phyloP scores from a whole-genome alignment of 92 coral and sea anemone species.

The Phenganax subtilis region DNA sequence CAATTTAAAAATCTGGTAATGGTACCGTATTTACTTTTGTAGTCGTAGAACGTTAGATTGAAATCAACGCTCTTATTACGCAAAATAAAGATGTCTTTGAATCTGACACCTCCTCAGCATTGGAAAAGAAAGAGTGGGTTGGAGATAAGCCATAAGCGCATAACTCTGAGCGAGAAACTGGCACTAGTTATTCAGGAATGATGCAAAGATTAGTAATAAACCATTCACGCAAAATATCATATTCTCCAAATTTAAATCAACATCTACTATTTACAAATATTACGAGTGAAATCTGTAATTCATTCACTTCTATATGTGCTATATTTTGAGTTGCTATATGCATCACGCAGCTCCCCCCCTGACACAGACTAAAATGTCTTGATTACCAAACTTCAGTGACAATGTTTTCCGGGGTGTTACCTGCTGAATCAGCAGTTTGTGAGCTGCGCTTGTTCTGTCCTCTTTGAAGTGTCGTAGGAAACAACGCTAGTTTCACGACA shows the following conservation, averaged over 20 bases:
- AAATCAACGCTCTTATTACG: not conserved
- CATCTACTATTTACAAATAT: not conserved
- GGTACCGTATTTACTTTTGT: not conserved
- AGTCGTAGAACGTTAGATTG: not conserved
- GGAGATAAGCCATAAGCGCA: no score
- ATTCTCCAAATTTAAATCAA: no score
- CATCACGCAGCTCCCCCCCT: not conserved
- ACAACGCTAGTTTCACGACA: conserved; percentile 32
- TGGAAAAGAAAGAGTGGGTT: no score
- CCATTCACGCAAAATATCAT: no score
- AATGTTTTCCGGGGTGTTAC: not conserved
- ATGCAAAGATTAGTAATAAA: no score
- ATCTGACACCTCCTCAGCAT: no score
- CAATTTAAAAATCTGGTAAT: not conserved
- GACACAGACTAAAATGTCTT: not conserved
- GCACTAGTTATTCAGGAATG: no score
- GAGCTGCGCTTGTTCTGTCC: not conserved
- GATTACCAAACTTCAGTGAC: conserved; percentile 35
- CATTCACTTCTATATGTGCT: not conserved
- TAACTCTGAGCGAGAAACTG: no score
- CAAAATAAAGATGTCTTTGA: no score
- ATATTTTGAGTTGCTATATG: not conserved
- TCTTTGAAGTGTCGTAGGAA: conserved; percentile 31
- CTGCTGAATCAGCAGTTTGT: conserved; percentile 4
- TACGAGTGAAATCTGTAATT: not conserved